Evolutionary conservation across 2,888 invertebrate species (phyloP).

Genomic region (Cryptops parisi): DNA sequence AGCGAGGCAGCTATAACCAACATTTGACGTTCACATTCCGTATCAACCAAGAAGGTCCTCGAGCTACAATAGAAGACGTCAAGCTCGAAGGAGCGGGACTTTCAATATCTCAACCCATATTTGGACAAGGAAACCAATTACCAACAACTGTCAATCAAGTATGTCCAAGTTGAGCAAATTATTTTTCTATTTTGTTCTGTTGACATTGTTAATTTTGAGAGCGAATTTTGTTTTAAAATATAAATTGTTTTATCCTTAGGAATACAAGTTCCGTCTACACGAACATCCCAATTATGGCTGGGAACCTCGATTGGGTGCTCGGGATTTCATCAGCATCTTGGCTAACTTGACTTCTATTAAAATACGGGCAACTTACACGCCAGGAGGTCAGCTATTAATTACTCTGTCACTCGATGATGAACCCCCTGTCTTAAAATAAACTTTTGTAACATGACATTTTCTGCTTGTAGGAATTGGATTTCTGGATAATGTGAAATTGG

Average conservation of each 20-base stretch:
- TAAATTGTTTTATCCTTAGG: conserved; percentile 34
- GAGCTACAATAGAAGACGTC: conserved; percentile 71
- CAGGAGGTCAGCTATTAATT: conserved; percentile 45
- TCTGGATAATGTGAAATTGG: conserved; percentile 73
- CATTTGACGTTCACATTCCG: conserved; percentile 75
- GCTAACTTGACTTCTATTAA: conserved; percentile 88
- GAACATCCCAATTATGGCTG: conserved; percentile 86
- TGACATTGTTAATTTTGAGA: background rate
- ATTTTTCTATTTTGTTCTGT: too few relatives aligned
- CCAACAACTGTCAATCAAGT: conserved; percentile 50
- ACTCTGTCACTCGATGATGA: too few relatives aligned
- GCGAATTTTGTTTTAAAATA: conserved; percentile 5
- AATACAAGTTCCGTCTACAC: conserved; percentile 72
- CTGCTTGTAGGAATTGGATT: conserved; percentile 51
- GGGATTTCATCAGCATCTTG: conserved; percentile 81
- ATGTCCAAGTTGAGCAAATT: too few relatives aligned
- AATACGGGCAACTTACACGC: conserved; percentile 81
- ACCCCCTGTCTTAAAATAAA: too few relatives aligned
- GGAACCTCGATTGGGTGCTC: conserved; percentile 75
- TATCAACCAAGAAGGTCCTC: conserved; percentile 64
- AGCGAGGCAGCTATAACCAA: conserved; percentile 87
- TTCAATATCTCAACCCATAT: conserved; percentile 74
- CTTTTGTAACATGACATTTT: background rate
- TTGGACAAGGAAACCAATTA: conserved; percentile 73
- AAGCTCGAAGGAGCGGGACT: conserved; percentile 70